Percentiles rank a stretch among this genome's conserved stretches.
These are phyloP conservation scores for Rhinolophus ferrumequinum DNA, from an alignment of 2,113 vertebrate genomes.

Conservation along the genomic window DNA sequence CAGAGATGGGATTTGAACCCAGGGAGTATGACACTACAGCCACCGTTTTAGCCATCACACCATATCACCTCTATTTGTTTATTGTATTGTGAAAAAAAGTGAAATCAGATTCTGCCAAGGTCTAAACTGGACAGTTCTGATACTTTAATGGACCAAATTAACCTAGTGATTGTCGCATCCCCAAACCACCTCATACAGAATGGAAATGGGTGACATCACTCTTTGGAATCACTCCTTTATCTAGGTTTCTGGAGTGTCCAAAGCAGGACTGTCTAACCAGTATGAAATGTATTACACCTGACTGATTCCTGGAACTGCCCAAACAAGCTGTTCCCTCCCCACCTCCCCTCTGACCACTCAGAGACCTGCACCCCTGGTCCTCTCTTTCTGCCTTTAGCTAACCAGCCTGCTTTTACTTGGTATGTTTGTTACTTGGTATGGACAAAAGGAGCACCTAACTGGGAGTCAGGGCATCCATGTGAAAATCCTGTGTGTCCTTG, in stretches of 20 bases:
- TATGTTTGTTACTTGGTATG: not conserved
- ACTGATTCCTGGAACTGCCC: not conserved
- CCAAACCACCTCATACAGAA: not conserved
- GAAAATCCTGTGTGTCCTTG: constrained; percentile 25
- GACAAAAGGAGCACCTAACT: not conserved
- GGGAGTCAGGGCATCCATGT: not conserved
- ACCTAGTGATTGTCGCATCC: no score
- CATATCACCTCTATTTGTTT: not conserved
- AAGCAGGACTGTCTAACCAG: not conserved
- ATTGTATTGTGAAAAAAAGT: not conserved
- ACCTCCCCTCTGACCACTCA: not conserved
- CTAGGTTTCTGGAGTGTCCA: not conserved
- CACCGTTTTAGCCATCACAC: not conserved
- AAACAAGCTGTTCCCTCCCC: not conserved
- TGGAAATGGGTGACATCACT: not conserved
- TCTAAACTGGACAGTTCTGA: not conserved
- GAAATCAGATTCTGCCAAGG: not conserved
- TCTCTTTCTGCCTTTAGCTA: not conserved
- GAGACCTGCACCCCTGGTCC: not conserved
- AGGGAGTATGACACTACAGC: not conserved
- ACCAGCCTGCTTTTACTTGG: not conserved
- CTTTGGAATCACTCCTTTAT: not conserved
- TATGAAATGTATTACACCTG: not conserved
- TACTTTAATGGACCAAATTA: not conserved
- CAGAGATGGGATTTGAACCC: not conserved